Conservation (phyloP, 2,888 invertebrate species). For the Corythucha ciliata region DNA sequence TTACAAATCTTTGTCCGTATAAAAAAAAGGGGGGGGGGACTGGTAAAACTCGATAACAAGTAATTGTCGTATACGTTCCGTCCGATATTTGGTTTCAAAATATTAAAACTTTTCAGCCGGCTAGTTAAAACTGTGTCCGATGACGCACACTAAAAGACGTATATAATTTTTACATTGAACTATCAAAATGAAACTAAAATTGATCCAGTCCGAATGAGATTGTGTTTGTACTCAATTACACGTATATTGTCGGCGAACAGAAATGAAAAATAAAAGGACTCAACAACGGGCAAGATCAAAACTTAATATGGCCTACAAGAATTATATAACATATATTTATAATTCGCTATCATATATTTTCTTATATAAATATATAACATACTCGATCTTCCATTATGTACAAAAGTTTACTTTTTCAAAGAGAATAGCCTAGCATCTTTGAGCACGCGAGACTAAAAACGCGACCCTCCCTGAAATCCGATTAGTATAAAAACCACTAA, state of each 20-base stretch:
- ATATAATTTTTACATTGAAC: too few relatives aligned
- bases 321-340: constrained; percentile 23
- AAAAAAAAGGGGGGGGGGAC: constrained; percentile 4
- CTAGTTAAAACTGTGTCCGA: not conserved
- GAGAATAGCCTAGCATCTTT: constrained; percentile 28
- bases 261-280: constrained; percentile 20
- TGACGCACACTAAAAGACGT: not conserved
- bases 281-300: constrained; percentile 27
- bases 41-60: constrained; percentile 2
- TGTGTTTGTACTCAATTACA: constrained; percentile 28
- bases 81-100: too few relatives aligned
- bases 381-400: constrained; percentile 27
- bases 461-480: constrained; percentile 8
- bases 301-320: constrained; percentile 29
- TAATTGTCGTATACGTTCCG: constrained; percentile 28
- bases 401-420: too few relatives aligned
- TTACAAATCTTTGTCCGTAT: not conserved
- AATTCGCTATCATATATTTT: constrained; percentile 23
- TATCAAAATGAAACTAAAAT: not conserved
- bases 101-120: too few relatives aligned
- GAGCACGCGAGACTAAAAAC: constrained; percentile 26
- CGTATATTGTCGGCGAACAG: constrained; percentile 22
- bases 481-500: constrained; percentile 27
- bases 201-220: not conserved
- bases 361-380: constrained; percentile 28